Conservation (phyloP, 2,797 vertebrate genomes). For the Serranus cabrilla region DNA sequence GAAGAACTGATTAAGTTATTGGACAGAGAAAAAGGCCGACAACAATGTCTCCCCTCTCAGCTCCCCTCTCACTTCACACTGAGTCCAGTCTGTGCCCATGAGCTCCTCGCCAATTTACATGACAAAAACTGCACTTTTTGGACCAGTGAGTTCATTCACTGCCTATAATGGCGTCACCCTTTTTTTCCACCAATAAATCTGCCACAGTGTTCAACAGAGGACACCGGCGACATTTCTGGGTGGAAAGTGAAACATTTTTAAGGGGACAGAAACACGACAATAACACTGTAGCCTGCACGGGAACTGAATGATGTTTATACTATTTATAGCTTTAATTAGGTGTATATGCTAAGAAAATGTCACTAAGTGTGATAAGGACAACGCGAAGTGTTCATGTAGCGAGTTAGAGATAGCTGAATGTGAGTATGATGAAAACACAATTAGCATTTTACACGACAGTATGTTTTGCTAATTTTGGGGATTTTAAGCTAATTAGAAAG, state of each 20-base stretch:
- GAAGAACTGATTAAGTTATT: background rate
- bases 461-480: background rate
- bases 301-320: background rate
- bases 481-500: background rate
- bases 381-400: background rate
- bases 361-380: background rate
- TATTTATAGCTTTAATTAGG: background rate
- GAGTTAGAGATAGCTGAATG: background rate
- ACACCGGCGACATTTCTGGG: background rate
- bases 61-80: constrained; percentile 7
- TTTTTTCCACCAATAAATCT: constrained; percentile 22
- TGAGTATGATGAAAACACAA: no score
- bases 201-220: background rate
- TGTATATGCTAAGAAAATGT: background rate
- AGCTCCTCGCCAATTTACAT: constrained; percentile 70
- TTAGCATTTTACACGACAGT: background rate
- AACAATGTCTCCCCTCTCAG: constrained; percentile 19
- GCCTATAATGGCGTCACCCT: constrained; percentile 42
- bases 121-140: constrained; percentile 74
- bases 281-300: background rate
- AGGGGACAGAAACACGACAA: background rate
- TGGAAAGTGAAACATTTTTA: background rate
- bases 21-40: background rate
- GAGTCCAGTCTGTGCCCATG: constrained; percentile 16
- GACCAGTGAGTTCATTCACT: constrained; percentile 73